These are phyloP conservation scores for Nyctibius grandis DNA, from an alignment of 2,797 vertebrate species.

Conservation along the genomic window DNA sequence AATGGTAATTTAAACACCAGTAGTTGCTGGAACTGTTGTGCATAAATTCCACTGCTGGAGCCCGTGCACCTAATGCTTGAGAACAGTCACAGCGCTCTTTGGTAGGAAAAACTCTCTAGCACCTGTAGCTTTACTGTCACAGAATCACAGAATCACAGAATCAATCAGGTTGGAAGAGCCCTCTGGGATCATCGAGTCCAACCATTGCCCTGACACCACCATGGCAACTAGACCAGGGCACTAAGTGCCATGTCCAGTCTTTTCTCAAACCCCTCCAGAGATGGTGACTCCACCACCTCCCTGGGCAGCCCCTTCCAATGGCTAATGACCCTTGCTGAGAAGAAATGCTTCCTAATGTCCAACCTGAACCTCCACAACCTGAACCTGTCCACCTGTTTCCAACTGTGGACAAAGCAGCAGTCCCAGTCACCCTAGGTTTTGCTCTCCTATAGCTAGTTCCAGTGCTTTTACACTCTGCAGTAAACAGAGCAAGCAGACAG, in stretches of 20 bases:
- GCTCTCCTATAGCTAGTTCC: neutral
- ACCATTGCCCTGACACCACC: no score
- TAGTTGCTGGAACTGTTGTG: neutral
- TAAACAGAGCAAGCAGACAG: neutral
- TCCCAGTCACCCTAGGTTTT: neutral
- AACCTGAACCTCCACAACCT: no score
- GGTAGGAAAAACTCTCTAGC: neutral
- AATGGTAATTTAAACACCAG: neutral
- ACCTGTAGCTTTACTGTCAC: neutral
- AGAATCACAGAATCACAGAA: no score
- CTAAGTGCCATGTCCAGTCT: no score
- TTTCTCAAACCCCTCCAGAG: no score
- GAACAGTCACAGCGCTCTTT: neutral
- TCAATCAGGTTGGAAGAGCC: no score
- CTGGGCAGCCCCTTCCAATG: no score
- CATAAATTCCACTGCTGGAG: neutral
- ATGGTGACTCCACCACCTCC: no score
- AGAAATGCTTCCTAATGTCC: no score
- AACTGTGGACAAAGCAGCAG: neutral
- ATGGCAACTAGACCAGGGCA: no score
- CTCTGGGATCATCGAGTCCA: no score
- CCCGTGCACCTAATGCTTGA: neutral
- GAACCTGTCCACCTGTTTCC: neutral
- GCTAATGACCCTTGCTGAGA: no score
- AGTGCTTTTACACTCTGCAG: neutral